Evolutionary conservation across 1,140 invertebrate genomes (phyloP), one percentile per base, ranked within the genome.

Genomic region (Sitophilus oryzae): DNA sequence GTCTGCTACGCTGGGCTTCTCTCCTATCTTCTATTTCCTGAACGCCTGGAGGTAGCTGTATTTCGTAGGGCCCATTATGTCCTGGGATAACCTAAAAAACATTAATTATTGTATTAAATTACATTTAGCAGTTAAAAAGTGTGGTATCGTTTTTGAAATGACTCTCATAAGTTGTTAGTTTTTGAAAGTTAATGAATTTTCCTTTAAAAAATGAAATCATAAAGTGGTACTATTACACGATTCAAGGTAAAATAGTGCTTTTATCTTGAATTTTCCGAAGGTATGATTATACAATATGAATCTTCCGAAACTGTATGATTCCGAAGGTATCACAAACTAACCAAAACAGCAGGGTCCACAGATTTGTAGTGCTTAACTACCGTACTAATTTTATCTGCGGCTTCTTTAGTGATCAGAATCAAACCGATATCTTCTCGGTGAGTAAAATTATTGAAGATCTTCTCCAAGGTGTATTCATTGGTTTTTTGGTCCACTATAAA

Each of bases 61-160:
- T 18, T 18, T 58, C 56, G 46, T 56, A 61, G 3, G 60, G 60
- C 1, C 60, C 60, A 56, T 51, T 58, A 40, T 58, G 56, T 36
- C 60, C 60, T 14, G 60, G 60, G 19, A 61, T 61, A 40, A 57
- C 21, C 53, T 56, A 23, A 38, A 9, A n/a, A n/a, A n/a, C n/a
- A n/a, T n/a, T n/a, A n/a, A n/a, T n/a, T n/a, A n/a, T n/a, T n/a
- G n/a, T n/a, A n/a, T n/a, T n/a, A n/a, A n/a, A n/a, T n/a, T n/a
- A n/a, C n/a, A n/a, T n/a, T n/a, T n/a, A n/a, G n/a, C n/a, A n/a
- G n/a, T n/a, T n/a, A n/a, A n/a, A n/a, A n/a, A n/a, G n/a, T n/a
- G n/a, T n/a, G n/a, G n/a, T n/a, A n/a, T n/a, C n/a, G n/a, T n/a
- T n/a, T n/a, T n/a, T n/a, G n/a, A n/a, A n/a, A n/a, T n/a, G n/a